Conservation (phyloP, 2,113 vertebrate genomes). For the Dendropsophus ebraccatus region DNA sequence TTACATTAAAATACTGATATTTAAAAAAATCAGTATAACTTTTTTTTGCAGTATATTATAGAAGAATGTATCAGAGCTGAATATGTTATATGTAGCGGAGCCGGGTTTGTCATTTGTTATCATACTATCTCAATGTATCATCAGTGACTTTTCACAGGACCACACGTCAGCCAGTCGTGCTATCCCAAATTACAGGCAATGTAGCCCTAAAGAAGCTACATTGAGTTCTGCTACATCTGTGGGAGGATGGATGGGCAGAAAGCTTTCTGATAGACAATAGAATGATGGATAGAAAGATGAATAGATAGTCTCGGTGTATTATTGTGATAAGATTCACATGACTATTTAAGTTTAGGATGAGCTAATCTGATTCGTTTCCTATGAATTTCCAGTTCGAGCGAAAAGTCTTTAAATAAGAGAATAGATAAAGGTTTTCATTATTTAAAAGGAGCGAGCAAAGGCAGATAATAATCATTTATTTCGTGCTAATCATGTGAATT, state of each 20-base stretch:
- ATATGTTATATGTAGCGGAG: too few relatives aligned
- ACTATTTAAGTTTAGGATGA: slow-evolving; percentile 1
- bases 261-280: background rate
- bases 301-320: background rate
- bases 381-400: slow-evolving; percentile 11
- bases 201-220: background rate
- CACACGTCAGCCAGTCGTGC: background rate
- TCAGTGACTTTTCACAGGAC: background rate
- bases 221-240: background rate
- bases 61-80: too few relatives aligned
- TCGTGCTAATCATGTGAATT: slow-evolving; percentile 39
- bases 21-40: too few relatives aligned
- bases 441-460: slow-evolving; percentile 10
- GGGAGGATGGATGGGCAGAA: background rate
- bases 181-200: background rate
- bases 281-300: slow-evolving; percentile 1
- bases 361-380: slow-evolving; percentile 8
- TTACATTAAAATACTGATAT: too few relatives aligned
- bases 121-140: background rate
- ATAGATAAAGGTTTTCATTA: slow-evolving; percentile 40
- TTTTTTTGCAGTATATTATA: too few relatives aligned
- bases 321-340: slow-evolving; percentile 17
- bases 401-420: slow-evolving; percentile 18
- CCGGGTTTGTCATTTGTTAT: too few relatives aligned
- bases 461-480: slow-evolving; percentile 31